Evolutionary conservation across 2,797 vertebrate species (phyloP).

Genomic region (Vipera latastei): DNA sequence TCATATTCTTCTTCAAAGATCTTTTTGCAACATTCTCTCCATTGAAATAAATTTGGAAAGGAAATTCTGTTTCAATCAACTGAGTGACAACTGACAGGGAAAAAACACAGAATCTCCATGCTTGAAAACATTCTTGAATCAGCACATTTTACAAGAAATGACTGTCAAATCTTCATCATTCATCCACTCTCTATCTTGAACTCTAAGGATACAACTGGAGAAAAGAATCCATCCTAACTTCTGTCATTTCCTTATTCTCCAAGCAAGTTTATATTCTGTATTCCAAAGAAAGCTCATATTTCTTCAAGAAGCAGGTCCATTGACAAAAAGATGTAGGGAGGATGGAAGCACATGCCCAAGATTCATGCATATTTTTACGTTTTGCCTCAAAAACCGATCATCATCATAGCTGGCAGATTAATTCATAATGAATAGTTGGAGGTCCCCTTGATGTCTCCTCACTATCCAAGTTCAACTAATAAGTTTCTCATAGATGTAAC

Average conservation of each 20-base stretch:
- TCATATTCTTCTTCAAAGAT: not conserved
- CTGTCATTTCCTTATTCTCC: constrained; percentile 62
- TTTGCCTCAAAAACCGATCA: constrained; percentile 40
- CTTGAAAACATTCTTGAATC: constrained; percentile 19
- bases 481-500: constrained; percentile 57
- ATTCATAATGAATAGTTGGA: constrained; percentile 66
- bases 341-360: not conserved
- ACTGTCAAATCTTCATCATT: constrained; percentile 56
- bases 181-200: constrained; percentile 61
- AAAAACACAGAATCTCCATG: not conserved
- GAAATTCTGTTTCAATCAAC: not conserved
- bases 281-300: constrained; percentile 54
- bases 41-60: not conserved
- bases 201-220: constrained; percentile 56
- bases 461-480: constrained; percentile 18
- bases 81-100: not conserved
- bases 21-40: not conserved
- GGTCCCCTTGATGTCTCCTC: constrained; percentile 48
- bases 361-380: not conserved
- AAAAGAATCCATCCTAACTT: constrained; percentile 60
- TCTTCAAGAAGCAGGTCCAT: constrained; percentile 51
- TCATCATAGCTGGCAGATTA: constrained; percentile 63
- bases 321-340: constrained; percentile 41
- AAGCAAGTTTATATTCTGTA: constrained; percentile 59
- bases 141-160: constrained; percentile 48